Evolutionary conservation across 2,888 invertebrate genomes (phyloP), one percentile per base, ranked within the genome.

Genomic region (Nomada flava): DNA sequence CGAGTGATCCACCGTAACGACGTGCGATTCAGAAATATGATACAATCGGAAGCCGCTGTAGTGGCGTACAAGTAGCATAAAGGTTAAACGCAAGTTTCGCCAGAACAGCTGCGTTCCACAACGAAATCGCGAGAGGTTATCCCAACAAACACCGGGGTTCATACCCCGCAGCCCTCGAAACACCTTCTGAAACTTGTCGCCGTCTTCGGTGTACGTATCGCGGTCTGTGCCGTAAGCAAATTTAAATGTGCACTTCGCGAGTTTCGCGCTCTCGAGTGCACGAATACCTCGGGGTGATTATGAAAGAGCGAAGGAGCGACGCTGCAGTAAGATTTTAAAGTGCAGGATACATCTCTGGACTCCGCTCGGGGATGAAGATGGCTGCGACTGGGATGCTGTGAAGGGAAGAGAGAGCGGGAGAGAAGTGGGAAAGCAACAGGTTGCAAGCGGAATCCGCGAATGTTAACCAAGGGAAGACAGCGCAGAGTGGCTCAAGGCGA

Each of bases 371-470:
- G 77, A 70, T 60, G 74, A 78, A 70, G 71, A 67, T 59, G 80
- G 84, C 79, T 15, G 23, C 74, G 87, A 82, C 87, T 1, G 44
- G 9, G 13, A 15, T 89, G 89, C 89, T 89, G 87, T 82, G 88
- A 90, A 60, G 26, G 71, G 44, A 44, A 67, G 69, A 67, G 63
- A 26, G 47, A 74, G 44, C 23, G 23, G 60, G 52, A 86, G 87
- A 88, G 91, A 90, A 73, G 50, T 55, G 52, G 86, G 86, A 88
- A 90, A 90, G 93, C 93, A 93, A 93, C 93, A 93, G 93, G 93
- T 93, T 93, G 93, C 90, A 91, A 92, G 92, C 90, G 86, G 90
- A 92, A 92, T 91, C 91, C 91, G 91, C 89, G 89, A 90, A 90
- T 92, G 91, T 92, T 92, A 92, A 92, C 87, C 85, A 86, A 77